Conservation (phyloP, 2,888 invertebrate genomes). For the Phyto melanocephala region DNA sequence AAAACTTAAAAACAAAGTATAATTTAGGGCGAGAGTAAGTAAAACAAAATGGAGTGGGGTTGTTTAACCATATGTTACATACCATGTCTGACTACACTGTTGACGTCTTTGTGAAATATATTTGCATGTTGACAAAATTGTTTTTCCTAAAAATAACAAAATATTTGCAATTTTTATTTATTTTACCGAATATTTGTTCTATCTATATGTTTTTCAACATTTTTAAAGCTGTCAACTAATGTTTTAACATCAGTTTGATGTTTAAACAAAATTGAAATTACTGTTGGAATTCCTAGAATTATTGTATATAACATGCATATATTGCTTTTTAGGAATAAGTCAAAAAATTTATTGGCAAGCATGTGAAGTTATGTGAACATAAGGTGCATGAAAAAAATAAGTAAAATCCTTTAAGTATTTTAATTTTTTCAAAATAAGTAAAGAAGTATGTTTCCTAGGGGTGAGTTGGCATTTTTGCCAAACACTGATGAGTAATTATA, state of each 20-base stretch:
- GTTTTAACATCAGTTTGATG: constrained; percentile 37
- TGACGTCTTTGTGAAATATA: constrained; percentile 38
- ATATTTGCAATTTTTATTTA: constrained; percentile 8
- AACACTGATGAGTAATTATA: too few species aligned
- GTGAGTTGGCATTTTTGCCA: too few species aligned
- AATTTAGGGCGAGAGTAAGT: background rate
- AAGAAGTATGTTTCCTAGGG: too few species aligned
- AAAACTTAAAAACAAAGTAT: background rate
- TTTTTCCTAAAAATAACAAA: constrained; percentile 28
- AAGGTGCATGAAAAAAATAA: too few species aligned
- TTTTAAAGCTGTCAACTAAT: constrained; percentile 42
- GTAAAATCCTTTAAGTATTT: too few species aligned
- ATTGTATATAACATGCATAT: too few species aligned
- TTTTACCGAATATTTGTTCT: constrained; percentile 20
- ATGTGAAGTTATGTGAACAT: too few species aligned
- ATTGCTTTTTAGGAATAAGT: too few species aligned
- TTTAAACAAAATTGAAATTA: background rate
- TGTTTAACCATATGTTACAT: constrained; percentile 34
- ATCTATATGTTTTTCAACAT: background rate
- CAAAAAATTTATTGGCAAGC: too few species aligned
- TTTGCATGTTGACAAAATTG: constrained; percentile 61
- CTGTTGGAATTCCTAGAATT: constrained; percentile 18
- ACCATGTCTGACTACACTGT: background rate
- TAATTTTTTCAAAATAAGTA: too few species aligned
- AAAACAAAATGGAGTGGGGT: background rate